Base-by-base conservation (phyloP, 2,888 invertebrate species). In the Chydorus sphaericus region DNA sequence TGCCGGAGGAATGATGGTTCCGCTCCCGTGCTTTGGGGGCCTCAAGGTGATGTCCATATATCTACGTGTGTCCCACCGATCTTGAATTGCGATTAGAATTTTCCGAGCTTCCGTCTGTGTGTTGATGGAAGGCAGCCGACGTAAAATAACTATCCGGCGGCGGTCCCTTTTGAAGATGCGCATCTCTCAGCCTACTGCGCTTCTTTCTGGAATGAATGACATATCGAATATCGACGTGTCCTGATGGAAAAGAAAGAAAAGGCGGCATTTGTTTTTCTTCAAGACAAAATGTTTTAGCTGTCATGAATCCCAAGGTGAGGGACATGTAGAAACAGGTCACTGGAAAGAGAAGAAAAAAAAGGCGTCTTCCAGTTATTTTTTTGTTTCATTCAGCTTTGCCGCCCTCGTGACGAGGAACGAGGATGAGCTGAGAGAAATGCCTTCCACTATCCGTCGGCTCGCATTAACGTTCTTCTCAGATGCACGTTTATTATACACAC, bases 171-270 rank as follows among this genome's bases (percentile, higher is more conserved):
- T 23, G 44, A 23, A 44, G 44, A 44, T 44, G 44, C 26, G 18
- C 44, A 44, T 44, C 44, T 44, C n/a, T 44, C 44, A 11, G 28
- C 28, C 44, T 23, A 14, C 44, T 39, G 23, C 28, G 14, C 14
- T 44, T 44, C 4, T 20, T 14, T 44, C 44, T 44, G 4, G 44
- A 20, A 26, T 23, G 44, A 44, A 44, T 44, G 44, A 44, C 44
- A 44, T 23, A 44, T 44, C 44, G 44, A 44, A 44, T 44, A 44
- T 44, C 44, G 44, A 44, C 44, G 44, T 26, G 44, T 44, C 44
- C 28, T 28, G 44, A 44, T 44, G 23, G 7, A 7, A 23, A 44
- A 44, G 11, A 44, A 28, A 44, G 23, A 44, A 44, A n/a, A n/a
- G n/a, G n/a, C n/a, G n/a, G n/a, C n/a, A n/a, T n/a, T n/a, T n/a